Evolutionary conservation across 2,113 vertebrate species (phyloP), one percentile per base, ranked within the genome.

Genomic region (Zosterops pallidus): DNA sequence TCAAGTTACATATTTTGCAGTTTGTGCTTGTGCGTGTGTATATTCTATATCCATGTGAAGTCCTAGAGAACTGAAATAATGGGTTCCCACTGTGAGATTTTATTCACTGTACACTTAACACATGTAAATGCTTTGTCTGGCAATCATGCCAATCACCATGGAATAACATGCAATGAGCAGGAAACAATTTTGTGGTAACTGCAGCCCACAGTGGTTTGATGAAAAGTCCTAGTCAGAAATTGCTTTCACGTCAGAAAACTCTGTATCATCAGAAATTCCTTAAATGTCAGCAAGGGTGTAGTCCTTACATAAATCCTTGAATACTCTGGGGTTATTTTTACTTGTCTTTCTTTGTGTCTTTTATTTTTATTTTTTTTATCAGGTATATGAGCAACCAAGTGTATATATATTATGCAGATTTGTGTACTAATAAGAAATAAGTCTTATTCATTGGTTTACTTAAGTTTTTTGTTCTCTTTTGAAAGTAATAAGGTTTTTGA

Each of bases 251-350:
- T 86, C 83, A 95, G 63, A 96, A 93, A 89, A 65, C 53, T 83
- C 89, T 91, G 75, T 90, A 53, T 77, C 9, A 47, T 90, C 80
- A 95, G 42, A 83, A 94, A 94, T 90, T 85, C 87, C 84, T 95
- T 74, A 88, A 95, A 80, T 68, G 68, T 90, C 67, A 94, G 76
- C 64, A 90, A 91, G 75, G 85, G 67, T 55, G 76, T 74, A 90
- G 85, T 35, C 44, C 28, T 67, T 70, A 46, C 5, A 89, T 81
- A 88, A 92, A 67, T 83, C 52, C 35, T 78, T 84, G 56, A 64
- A 47, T 81, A 59, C 22, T 79, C 59, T 13, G n/a, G 21, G 14
- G 4, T 49, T 59, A 31, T 67, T 78, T 82, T 83, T 67, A 8
- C n/a, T 76, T 77, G 52, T 60, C 83, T 94, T 80, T 15, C 14